phyloP scores from a whole-genome alignment of 2,888 invertebrate genomes.

The Clanis bilineata region DNA sequence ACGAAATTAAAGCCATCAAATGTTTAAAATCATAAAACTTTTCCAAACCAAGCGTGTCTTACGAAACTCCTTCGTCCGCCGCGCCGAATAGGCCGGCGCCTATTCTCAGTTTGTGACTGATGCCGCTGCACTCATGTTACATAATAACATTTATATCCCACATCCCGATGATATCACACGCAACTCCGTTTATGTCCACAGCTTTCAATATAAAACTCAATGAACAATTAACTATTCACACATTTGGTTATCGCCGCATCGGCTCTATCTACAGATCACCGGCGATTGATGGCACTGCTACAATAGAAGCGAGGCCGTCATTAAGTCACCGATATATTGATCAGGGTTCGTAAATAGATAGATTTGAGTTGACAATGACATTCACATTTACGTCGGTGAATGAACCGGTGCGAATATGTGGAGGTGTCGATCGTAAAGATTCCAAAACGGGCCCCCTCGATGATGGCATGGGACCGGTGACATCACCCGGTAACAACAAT shows the following conservation, averaged over 20 bases:
- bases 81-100: constrained; percentile 3
- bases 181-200: constrained; percentile 8
- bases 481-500: constrained; percentile 63
- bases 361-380: constrained; percentile 61
- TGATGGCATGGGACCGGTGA: constrained; percentile 65
- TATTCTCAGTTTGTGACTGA: constrained; percentile 10
- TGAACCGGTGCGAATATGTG: constrained; percentile 72
- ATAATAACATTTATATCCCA: constrained; percentile 15
- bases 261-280: neutral
- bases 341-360: constrained; percentile 51
- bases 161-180: constrained; percentile 20
- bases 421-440: constrained; percentile 76
- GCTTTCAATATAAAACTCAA: constrained; percentile 22
- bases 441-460: constrained; percentile 69
- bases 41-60: constrained; percentile 17
- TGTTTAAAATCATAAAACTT: constrained; percentile 21
- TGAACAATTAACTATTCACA: constrained; percentile 7
- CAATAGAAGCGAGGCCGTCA: neutral
- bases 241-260: neutral
- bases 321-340: constrained; percentile 5
- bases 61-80: constrained; percentile 19
- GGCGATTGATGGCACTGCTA: neutral
- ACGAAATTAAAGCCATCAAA: constrained; percentile 20
- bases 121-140: constrained; percentile 13
- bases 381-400: constrained; percentile 66